A percentile compares a stretch with the other conserved stretches of the same genome.
Conservation (phyloP, 2,888 invertebrate genomes). For the Cepaea hortensis region DNA sequence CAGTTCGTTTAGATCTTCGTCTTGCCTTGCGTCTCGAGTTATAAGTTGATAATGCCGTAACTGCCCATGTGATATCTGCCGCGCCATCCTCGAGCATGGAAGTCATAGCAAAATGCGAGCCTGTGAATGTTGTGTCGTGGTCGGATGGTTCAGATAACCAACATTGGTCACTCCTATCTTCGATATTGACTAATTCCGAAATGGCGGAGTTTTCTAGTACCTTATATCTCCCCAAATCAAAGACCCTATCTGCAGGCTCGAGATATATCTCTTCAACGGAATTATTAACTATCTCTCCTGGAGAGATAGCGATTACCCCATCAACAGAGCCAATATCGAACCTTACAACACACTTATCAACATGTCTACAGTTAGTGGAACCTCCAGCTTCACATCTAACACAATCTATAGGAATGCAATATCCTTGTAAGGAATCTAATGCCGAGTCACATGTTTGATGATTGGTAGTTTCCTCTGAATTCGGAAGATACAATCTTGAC, state of each 20-base stretch:
- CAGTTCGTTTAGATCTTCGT: background rate
- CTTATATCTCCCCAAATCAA: too few species aligned
- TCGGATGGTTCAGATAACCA: background rate
- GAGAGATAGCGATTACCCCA: too few species aligned
- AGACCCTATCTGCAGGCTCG: too few species aligned
- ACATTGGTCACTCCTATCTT: background rate
- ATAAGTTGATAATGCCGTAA: background rate
- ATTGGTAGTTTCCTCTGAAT: background rate
- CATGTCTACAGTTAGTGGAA: background rate
- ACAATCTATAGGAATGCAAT: background rate
- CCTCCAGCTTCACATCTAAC: background rate
- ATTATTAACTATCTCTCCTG: too few species aligned
- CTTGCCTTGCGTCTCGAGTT: constrained; percentile 2
- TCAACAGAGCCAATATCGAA: too few species aligned
- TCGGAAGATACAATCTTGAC: too few species aligned
- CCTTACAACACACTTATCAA: too few species aligned
- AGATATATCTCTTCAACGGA: too few species aligned
- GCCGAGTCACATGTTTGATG: background rate
- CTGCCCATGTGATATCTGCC: background rate
- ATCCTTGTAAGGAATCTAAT: background rate
- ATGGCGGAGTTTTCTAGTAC: background rate
- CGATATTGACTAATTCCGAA: background rate
- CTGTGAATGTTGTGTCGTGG: background rate
- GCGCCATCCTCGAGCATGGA: background rate
- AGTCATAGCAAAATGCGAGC: background rate